These are phyloP conservation scores for Nipponacmea schrenckii DNA, from an alignment of 2,888 invertebrate genomes.

Conservation along the genomic window DNA sequence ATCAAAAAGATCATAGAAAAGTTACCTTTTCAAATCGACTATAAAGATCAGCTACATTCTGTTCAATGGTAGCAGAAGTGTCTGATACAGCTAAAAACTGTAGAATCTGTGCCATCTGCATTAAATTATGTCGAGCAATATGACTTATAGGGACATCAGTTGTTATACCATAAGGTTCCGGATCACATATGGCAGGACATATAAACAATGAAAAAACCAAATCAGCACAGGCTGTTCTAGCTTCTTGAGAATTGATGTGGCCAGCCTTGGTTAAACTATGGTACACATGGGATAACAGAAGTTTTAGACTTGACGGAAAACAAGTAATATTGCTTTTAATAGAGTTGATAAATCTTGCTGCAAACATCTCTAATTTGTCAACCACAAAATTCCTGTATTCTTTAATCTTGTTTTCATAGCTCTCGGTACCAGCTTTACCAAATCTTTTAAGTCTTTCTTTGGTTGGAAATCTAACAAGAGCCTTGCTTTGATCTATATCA, in stretches of 20 bases:
- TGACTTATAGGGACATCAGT: slow-evolving; percentile 92
- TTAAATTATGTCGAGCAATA: slow-evolving; percentile 84
- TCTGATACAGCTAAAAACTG: slow-evolving; percentile 86
- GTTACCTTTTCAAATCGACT: slow-evolving; percentile 79
- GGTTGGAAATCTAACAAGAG: slow-evolving; percentile 75
- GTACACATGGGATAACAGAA: slow-evolving; percentile 89
- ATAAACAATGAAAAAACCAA: slow-evolving; percentile 92
- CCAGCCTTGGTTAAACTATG: slow-evolving; percentile 67
- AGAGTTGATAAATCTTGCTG: slow-evolving; percentile 83
- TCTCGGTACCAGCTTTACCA: slow-evolving; percentile 79
- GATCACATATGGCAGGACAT: slow-evolving; percentile 95
- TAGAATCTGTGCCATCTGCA: slow-evolving; percentile 86
- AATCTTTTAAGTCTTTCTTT: slow-evolving; percentile 77
- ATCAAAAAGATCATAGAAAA: slow-evolving; percentile 5
- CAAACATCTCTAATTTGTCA: slow-evolving; percentile 81
- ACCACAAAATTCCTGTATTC: slow-evolving; percentile 81
- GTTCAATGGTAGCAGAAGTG: slow-evolving; percentile 83
- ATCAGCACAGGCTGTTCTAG: slow-evolving; percentile 84
- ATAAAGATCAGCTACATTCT: slow-evolving; percentile 81
- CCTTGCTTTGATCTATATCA: slow-evolving; percentile 89
- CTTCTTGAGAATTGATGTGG: slow-evolving; percentile 63
- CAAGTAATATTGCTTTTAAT: slow-evolving; percentile 86
- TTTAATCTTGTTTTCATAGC: slow-evolving; percentile 79
- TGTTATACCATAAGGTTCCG: slow-evolving; percentile 90
- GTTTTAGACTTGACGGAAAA: slow-evolving; percentile 87